Evolutionary conservation across 2,113 vertebrate genomes (phyloP).

Genomic region (Engystomops pustulosus): DNA sequence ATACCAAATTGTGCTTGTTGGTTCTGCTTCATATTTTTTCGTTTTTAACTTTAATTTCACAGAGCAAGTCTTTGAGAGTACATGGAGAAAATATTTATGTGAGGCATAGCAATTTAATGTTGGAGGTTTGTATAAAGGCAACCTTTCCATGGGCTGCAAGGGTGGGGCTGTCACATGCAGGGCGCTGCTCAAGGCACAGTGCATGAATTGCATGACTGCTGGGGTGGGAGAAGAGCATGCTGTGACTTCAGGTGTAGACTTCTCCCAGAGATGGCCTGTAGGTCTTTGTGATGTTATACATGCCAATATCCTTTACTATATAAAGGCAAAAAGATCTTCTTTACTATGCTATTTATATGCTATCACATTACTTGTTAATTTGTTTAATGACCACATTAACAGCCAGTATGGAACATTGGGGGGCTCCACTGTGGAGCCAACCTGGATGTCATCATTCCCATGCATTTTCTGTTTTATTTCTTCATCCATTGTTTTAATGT

Average conservation of each 20-base stretch:
- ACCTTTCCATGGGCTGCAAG: slow-evolving; percentile 81
- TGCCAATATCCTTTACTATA: neutral
- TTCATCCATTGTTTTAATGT: neutral
- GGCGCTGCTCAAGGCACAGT: slow-evolving; percentile 75
- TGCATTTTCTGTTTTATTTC: slow-evolving; percentile 57
- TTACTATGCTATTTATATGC: neutral
- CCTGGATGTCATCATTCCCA: slow-evolving; percentile 62
- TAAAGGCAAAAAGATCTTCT: neutral
- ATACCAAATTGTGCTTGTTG: slow-evolving; percentile 57
- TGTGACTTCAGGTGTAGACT: slow-evolving; percentile 6
- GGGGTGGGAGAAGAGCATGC: slow-evolving; percentile 70
- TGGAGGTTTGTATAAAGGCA: slow-evolving; percentile 97
- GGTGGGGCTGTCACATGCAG: slow-evolving; percentile 81
- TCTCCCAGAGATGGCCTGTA: neutral
- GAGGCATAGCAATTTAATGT: slow-evolving; percentile 99
- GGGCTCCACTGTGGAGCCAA: neutral
- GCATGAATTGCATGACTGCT: slow-evolving; percentile 79
- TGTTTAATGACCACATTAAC: neutral
- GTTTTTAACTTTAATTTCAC: slow-evolving; percentile 78
- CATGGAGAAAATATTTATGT: slow-evolving; percentile 99
- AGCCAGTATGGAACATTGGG: neutral
- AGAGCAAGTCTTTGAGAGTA: slow-evolving; percentile 96
- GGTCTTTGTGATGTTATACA: neutral
- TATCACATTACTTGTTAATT: neutral
- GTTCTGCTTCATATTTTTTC: slow-evolving; percentile 35